Evolutionary conservation across 2,113 vertebrate species (phyloP).

Genomic region (Dasypus novemcinctus): DNA sequence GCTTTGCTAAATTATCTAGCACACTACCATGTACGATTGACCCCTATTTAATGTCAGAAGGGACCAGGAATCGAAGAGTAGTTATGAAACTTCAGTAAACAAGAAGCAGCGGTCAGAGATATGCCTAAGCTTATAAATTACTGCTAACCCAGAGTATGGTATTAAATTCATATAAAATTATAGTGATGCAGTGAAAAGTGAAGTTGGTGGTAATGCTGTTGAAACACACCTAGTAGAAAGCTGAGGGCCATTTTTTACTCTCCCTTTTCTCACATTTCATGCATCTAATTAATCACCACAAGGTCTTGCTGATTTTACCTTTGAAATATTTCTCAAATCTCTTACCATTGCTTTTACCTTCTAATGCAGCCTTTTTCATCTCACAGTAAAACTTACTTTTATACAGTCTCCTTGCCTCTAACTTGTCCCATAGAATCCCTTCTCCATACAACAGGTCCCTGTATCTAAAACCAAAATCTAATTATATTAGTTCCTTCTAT

Average conservation of each 20-base stretch:
- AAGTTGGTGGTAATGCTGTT: too few relatives aligned
- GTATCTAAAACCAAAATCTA: not conserved
- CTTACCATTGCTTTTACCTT: not conserved
- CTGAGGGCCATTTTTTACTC: not conserved
- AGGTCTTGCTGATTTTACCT: not conserved
- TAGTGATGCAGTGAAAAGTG: not conserved
- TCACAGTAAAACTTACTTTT: not conserved
- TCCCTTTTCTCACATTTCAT: not conserved
- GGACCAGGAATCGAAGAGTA: not conserved
- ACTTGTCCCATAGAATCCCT: not conserved
- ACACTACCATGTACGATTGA: not conserved
- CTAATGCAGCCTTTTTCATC: not conserved
- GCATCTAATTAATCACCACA: not conserved
- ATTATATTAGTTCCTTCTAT: not conserved
- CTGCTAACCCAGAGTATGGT: not conserved
- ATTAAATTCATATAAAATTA: not conserved
- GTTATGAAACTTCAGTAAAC: not conserved
- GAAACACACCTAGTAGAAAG: not conserved
- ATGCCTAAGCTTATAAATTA: not conserved
- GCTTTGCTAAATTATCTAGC: not conserved
- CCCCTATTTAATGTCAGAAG: not conserved
- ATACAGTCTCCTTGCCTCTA: not conserved
- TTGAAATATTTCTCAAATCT: not conserved
- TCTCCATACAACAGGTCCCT: not conserved
- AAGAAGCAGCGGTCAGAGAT: slow-evolving; percentile 13